Percentiles rank a stretch among this genome's conserved stretches.
Conservation (phyloP, 2,797 vertebrate species). For the Thamnophis elegans region DNA sequence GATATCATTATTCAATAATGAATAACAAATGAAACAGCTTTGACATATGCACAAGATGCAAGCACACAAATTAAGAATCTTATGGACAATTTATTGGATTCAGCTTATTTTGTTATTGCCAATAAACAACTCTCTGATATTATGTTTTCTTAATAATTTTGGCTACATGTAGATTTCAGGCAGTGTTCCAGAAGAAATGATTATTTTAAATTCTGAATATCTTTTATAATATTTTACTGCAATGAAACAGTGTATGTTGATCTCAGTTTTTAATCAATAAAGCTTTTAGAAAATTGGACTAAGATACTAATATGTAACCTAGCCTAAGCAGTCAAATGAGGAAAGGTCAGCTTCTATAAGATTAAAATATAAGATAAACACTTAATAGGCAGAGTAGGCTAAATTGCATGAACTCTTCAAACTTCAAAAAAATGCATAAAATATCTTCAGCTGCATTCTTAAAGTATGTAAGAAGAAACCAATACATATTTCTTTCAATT, state of each 20-base stretch:
- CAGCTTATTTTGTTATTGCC: not conserved
- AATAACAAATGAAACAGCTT: constrained; percentile 3
- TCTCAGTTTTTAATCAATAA: not conserved
- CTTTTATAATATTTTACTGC: not conserved
- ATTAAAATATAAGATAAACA: not conserved
- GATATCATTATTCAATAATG: not conserved
- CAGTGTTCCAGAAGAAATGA: not conserved
- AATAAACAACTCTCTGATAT: not conserved
- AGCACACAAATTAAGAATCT: not conserved
- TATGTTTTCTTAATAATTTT: not conserved
- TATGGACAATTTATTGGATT: not conserved
- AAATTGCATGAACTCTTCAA: not conserved
- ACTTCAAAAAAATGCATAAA: not conserved
- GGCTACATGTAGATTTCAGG: not conserved
- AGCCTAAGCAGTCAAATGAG: not conserved
- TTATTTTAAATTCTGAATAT: not conserved
- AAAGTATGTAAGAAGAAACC: not conserved
- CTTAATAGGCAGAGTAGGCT: not conserved
- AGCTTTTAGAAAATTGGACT: not conserved
- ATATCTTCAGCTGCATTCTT: not conserved
- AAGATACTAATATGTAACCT: not conserved
- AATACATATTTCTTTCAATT: not conserved
- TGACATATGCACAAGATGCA: not conserved
- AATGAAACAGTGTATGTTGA: not conserved
- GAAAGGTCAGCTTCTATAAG: not conserved